Evolutionary conservation across 2,113 vertebrate genomes (phyloP).

Genomic region (Melozone crissalis): DNA sequence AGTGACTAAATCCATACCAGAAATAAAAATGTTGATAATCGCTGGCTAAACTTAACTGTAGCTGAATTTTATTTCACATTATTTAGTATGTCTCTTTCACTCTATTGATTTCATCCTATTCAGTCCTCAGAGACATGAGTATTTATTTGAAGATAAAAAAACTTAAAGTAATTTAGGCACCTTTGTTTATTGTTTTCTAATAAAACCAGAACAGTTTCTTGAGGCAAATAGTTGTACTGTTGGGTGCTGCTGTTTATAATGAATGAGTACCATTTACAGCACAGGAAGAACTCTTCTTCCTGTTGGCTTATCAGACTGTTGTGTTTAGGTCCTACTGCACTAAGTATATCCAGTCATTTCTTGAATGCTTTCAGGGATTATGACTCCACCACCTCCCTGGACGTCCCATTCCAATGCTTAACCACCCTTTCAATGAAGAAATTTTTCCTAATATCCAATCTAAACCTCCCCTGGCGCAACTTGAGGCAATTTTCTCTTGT

Average conservation of each 20-base stretch:
- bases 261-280: not conserved
- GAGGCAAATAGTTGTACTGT: not conserved
- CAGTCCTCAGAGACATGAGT: not conserved
- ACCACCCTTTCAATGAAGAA: not conserved
- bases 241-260: not conserved
- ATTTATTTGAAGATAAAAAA: not conserved
- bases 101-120: not conserved
- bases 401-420: not conserved
- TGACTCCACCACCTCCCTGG: not conserved
- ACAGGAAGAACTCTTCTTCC: not conserved
- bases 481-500: too few species aligned
- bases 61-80: not conserved
- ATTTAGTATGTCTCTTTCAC: not conserved
- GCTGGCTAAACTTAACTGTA: not conserved
- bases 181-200: not conserved
- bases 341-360: not conserved
- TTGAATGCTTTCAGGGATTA: not conserved
- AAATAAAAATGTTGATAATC: not conserved
- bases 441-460: not conserved
- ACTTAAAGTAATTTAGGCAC: not conserved
- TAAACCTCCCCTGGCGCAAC: too few species aligned
- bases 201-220: not conserved
- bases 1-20: not conserved
- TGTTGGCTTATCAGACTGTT: not conserved
- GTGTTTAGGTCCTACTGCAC: not conserved